phyloP scores from a whole-genome alignment of 2,797 vertebrate species.

The Myotis vivesi region DNA sequence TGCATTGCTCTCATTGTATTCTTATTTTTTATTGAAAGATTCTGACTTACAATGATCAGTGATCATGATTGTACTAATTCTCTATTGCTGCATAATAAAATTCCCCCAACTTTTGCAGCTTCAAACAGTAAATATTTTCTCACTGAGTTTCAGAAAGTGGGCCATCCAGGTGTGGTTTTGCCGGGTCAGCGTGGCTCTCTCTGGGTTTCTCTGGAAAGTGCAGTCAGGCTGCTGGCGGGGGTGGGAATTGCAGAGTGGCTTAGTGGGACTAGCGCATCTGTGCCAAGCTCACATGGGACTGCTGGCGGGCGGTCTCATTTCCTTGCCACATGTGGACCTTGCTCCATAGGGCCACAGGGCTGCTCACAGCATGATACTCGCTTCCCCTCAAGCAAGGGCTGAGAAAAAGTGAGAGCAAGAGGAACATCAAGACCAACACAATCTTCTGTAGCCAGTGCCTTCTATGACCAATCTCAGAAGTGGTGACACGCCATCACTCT shows the following conservation, averaged over 20 bases:
- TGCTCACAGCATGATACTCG: neutral
- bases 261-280: neutral
- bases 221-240: neutral
- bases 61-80: neutral
- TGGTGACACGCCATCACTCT: neutral
- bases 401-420: neutral
- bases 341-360: neutral
- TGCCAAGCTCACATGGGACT: neutral
- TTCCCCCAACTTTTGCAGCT: neutral
- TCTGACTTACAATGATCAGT: neutral
- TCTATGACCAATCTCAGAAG: neutral
- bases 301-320: neutral
- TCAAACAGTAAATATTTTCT: constrained; percentile 31
- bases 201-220: neutral
- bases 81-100: neutral
- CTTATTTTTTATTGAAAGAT: neutral
- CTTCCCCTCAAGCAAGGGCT: neutral
- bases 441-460: neutral
- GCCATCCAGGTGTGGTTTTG: neutral
- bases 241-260: neutral
- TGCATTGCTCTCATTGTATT: neutral
- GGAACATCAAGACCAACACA: neutral
- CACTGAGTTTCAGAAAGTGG: neutral
- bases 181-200: neutral
- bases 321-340: neutral